A percentile compares a stretch with the other conserved stretches of the same genome.
phyloP scores from a whole-genome alignment of 1,140 invertebrate species.

The Ips nitidus region DNA sequence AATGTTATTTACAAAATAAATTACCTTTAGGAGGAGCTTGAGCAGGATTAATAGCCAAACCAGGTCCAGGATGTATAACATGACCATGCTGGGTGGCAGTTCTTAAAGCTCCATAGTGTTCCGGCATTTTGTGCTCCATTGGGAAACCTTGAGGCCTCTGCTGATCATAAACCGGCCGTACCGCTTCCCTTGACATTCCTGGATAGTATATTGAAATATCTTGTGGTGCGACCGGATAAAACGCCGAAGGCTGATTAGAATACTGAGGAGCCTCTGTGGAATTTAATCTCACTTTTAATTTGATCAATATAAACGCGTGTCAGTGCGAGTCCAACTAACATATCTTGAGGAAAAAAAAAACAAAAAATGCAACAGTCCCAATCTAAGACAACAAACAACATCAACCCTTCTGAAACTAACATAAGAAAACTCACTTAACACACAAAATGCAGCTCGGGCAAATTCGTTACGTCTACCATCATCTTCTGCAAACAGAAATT shows the following conservation, averaged over 20 bases:
- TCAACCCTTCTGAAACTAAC: conserved; percentile 1
- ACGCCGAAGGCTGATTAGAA: conserved; percentile 43
- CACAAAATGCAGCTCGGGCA: conserved; percentile 71
- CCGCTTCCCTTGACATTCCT: conserved; percentile 41
- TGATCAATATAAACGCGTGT: conserved; percentile 3
- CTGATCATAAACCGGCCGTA: conserved; percentile 46
- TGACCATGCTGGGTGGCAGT: conserved; percentile 42
- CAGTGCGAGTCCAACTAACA: background rate
- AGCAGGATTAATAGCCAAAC: conserved; percentile 44
- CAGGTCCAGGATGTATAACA: conserved; percentile 46
- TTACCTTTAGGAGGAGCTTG: conserved; percentile 45
- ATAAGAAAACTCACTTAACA: conserved; percentile 69
- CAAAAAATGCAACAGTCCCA: background rate
- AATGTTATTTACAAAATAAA: too few relatives aligned
- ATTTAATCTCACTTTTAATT: background rate
- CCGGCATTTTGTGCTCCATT: conserved; percentile 47
- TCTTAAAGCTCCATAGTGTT: conserved; percentile 45
- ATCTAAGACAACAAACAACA: background rate
- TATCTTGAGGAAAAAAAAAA: background rate
- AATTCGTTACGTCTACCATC: conserved; percentile 75
- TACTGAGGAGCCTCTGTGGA: conserved; percentile 51
- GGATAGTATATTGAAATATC: conserved; percentile 49
- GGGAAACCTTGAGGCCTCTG: conserved; percentile 46
- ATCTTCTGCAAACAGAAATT: conserved; percentile 67
- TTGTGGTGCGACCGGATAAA: conserved; percentile 46